Evolutionary conservation across 2,888 invertebrate species (phyloP).

Genomic region (Atrina japonica): DNA sequence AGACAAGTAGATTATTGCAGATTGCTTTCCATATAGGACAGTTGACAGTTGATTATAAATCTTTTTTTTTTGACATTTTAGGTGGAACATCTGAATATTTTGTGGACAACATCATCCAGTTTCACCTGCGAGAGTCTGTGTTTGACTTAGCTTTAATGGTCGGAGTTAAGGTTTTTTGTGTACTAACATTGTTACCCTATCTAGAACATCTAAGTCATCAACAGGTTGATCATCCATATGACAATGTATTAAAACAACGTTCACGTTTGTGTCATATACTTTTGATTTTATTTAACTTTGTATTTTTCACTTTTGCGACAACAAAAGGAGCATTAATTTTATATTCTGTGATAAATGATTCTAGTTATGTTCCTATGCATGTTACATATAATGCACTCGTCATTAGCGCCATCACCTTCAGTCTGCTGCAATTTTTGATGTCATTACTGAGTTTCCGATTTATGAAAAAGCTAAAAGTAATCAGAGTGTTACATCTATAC

Average conservation of each 20-base stretch:
- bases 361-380: slow-evolving; percentile 66
- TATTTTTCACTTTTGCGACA: slow-evolving; percentile 55
- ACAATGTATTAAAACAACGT: slow-evolving; percentile 39
- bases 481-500: slow-evolving; percentile 65
- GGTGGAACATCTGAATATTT: slow-evolving; percentile 75
- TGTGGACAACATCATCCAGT: slow-evolving; percentile 73
- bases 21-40: neutral
- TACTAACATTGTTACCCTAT: slow-evolving; percentile 54
- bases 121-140: slow-evolving; percentile 69
- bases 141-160: slow-evolving; percentile 77
- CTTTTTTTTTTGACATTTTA: slow-evolving; percentile 45
- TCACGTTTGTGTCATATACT: slow-evolving; percentile 48
- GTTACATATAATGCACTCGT: slow-evolving; percentile 69
- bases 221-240: slow-evolving; percentile 62
- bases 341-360: slow-evolving; percentile 58
- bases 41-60: neutral
- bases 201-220: slow-evolving; percentile 62
- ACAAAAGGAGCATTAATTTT: slow-evolving; percentile 71
- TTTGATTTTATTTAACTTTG: slow-evolving; percentile 48
- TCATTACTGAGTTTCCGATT: slow-evolving; percentile 58
- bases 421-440: slow-evolving; percentile 65
- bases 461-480: slow-evolving; percentile 65
- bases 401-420: slow-evolving; percentile 66
- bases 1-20: no score
- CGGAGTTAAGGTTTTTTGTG: slow-evolving; percentile 64